Evolutionary conservation across 1,140 invertebrate genomes (phyloP), one percentile per base, ranked within the genome.

Genomic region (Drosophila albomicans): DNA sequence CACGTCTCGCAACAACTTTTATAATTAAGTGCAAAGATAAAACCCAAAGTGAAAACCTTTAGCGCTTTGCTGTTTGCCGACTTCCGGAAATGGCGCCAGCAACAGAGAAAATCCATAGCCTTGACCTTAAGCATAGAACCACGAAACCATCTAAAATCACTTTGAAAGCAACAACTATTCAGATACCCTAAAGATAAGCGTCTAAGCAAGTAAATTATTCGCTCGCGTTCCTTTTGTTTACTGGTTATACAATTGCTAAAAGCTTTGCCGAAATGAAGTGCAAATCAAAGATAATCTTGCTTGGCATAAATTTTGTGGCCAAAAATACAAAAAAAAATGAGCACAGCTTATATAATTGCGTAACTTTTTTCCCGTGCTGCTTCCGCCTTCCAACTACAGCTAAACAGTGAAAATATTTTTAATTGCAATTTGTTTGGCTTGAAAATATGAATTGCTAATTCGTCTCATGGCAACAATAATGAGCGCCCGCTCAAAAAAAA

Each of bases 21-120:
- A 78, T 88, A 88, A 88, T 88, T 88, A 81, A 87, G 66, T 68
- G 69, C 73, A 65, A 52, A 77, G 76, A 87, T 77, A 82, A 49
- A 49, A 20, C 56, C 56, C 30, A 69, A 25, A 25, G 57, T 65
- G 57, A 75, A 62, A 79, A 67, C 80, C 70, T 77, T 73, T 80
- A 38, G 51, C 54, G 62, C 67, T 64, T 30, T 63, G 66, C 63
- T 46, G 46, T 67, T 51, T 61, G 20, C 58, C 15, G 30, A 52
- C 52, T 69, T 62, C 58, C 51, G 52, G 51, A 56, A 65, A 41
- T 51, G 62, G 15, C 4, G 38, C 15, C 25, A 30, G 58, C 38
- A 45, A 41, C 43, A 72, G 20, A 49, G 8, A 57, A 65, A 56
- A 30, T 35, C 25, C 72, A 41, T 4, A 61, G 16, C 85, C 84